These are phyloP conservation scores for Thecophora atra DNA, from an alignment of 2,888 invertebrate species.

Conservation along the genomic window DNA sequence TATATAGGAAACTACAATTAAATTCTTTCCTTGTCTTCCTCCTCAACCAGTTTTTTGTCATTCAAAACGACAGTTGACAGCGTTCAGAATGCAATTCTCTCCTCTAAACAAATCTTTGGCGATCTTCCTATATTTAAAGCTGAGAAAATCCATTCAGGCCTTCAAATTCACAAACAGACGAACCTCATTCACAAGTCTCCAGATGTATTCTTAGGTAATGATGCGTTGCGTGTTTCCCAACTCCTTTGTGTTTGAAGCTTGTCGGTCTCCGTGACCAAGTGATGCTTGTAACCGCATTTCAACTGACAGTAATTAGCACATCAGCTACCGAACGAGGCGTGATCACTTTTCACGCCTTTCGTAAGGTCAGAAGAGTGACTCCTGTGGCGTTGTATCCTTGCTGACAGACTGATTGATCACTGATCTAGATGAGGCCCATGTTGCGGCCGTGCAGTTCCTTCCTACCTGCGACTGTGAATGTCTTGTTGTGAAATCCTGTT, in stretches of 20 bases:
- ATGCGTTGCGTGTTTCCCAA: background rate
- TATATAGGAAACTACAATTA: too few relatives aligned
- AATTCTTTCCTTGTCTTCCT: too few relatives aligned
- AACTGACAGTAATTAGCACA: conserved; percentile 25
- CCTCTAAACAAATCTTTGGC: background rate
- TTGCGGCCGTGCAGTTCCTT: background rate
- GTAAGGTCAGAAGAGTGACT: conserved; percentile 3
- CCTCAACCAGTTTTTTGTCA: too few relatives aligned
- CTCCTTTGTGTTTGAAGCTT: background rate
- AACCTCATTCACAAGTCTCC: background rate
- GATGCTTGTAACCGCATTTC: background rate
- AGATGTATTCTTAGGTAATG: background rate
- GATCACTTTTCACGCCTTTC: conserved; percentile 7
- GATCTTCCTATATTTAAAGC: background rate
- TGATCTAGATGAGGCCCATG: background rate
- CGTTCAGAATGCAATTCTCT: background rate
- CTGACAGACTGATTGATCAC: conserved; percentile 11
- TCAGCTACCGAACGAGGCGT: conserved; percentile 15
- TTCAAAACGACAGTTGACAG: background rate
- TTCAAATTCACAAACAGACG: too few relatives aligned
- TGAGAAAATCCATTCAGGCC: background rate
- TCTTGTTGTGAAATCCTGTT: background rate
- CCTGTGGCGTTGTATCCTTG: conserved; percentile 3
- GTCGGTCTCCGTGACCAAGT: background rate
- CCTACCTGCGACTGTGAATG: background rate